A percentile compares a stretch with the other conserved stretches of the same genome.
These are phyloP conservation scores for Phoxinus dragarum DNA, from an alignment of 2,797 vertebrate species.

Conservation along the genomic window DNA sequence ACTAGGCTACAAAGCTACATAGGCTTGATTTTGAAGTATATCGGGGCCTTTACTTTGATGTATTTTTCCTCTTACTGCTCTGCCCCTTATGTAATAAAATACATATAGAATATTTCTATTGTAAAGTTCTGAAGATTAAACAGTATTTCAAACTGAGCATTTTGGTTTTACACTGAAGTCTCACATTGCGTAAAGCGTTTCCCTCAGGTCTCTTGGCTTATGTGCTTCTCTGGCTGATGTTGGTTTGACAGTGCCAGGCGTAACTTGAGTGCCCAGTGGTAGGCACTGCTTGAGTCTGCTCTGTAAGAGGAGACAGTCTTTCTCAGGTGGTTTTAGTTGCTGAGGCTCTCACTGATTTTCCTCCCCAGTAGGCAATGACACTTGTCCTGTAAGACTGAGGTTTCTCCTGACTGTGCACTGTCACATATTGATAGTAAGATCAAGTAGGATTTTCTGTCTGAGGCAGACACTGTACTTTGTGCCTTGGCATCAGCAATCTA, in stretches of 20 bases:
- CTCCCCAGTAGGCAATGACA: conserved; percentile 3
- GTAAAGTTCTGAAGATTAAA: conserved; percentile 4
- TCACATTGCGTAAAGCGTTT: neutral
- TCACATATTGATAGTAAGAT: conserved; percentile 11
- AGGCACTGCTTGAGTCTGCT: conserved; percentile 44
- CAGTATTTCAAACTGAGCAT: conserved; percentile 14
- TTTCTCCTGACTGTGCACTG: conserved; percentile 18
- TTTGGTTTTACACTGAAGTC: neutral
- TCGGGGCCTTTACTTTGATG: neutral
- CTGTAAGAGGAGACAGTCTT: conserved; percentile 44
- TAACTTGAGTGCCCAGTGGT: conserved; percentile 42
- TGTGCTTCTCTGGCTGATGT: conserved; percentile 14
- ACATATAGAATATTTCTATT: neutral
- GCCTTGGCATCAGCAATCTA: conserved; percentile 6
- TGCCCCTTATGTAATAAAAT: neutral
- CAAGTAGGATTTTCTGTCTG: conserved; percentile 18
- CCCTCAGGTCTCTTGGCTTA: conserved; percentile 5
- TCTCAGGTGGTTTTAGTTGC: conserved; percentile 40
- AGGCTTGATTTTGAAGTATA: no score
- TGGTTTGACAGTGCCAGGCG: conserved; percentile 18
- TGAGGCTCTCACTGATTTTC: conserved; percentile 36
- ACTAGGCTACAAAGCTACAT: no score
- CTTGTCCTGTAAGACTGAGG: neutral
- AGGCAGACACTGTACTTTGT: conserved; percentile 19
- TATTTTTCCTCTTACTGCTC: neutral